Percentiles rank a stretch among this genome's conserved stretches.
These are phyloP conservation scores for Sitobion miscanthi DNA, from an alignment of 1,140 invertebrate species.

Conservation along the genomic window DNA sequence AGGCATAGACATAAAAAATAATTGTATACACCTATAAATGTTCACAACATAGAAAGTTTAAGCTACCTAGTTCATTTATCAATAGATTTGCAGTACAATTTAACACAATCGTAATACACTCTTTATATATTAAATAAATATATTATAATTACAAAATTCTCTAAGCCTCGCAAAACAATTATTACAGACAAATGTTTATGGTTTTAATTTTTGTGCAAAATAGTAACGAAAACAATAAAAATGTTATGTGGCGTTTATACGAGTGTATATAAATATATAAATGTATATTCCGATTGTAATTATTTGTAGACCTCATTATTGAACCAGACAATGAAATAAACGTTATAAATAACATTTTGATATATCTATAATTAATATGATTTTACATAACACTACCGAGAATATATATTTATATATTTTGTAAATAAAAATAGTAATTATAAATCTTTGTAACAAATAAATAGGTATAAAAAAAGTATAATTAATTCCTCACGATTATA, in stretches of 20 bases:
- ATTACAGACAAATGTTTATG: background rate
- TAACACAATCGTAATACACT: background rate
- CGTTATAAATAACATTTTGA: background rate
- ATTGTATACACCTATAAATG: background rate
- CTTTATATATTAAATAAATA: background rate
- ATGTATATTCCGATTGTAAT: constrained; percentile 14
- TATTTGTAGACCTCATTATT: background rate
- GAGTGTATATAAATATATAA: background rate
- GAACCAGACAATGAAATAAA: constrained; percentile 5
- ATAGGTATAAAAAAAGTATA: constrained; percentile 37
- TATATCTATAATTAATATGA: constrained; percentile 11
- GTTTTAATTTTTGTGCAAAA: constrained; percentile 10
- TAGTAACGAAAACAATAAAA: background rate
- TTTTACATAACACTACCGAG: constrained; percentile 12
- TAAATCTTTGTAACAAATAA: constrained; percentile 16
- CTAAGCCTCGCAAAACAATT: background rate
- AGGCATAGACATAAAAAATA: background rate
- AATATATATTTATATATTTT: constrained; percentile 28
- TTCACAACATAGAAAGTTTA: constrained; percentile 26
- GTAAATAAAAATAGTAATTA: constrained; percentile 38
- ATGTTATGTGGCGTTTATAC: background rate
- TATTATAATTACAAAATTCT: background rate
- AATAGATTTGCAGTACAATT: background rate
- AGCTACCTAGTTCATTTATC: constrained; percentile 21
- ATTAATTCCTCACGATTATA: constrained; percentile 25